A percentile compares a stretch with the other conserved stretches of the same genome.
These are phyloP conservation scores for Chloroceryle aenea DNA, from an alignment of 2,113 vertebrate species.

Conservation along the genomic window DNA sequence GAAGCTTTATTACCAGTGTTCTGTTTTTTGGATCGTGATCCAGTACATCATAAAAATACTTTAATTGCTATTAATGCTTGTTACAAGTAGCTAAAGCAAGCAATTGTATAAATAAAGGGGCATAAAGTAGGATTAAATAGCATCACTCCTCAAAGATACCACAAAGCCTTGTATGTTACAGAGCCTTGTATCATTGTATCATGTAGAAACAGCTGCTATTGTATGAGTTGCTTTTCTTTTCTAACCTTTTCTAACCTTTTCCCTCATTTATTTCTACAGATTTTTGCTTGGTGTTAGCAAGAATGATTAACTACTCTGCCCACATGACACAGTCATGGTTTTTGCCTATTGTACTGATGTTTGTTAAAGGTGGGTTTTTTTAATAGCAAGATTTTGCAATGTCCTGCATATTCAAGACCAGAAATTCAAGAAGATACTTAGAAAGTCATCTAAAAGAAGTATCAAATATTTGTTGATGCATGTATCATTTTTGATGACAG, in stretches of 20 bases:
- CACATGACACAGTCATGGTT: neutral
- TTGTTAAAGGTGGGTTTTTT: neutral
- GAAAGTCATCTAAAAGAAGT: neutral
- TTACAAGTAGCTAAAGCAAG: neutral
- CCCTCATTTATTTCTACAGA: neutral
- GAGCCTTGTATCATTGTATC: neutral
- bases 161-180: neutral
- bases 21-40: neutral
- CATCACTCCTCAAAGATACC: constrained; percentile 5
- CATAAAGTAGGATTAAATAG: constrained; percentile 14
- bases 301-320: neutral
- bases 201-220: neutral
- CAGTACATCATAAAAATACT: neutral
- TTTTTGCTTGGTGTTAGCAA: neutral
- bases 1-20: neutral
- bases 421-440: neutral
- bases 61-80: neutral
- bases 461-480: neutral
- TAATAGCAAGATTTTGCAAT: neutral
- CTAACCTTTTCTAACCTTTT: neutral
- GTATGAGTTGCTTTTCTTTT: neutral
- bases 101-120: neutral
- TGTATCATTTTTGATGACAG: neutral
- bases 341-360: neutral
- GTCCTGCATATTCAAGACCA: neutral